phyloP scores from a whole-genome alignment of 2,888 invertebrate genomes.

The Augiades crinisus region DNA sequence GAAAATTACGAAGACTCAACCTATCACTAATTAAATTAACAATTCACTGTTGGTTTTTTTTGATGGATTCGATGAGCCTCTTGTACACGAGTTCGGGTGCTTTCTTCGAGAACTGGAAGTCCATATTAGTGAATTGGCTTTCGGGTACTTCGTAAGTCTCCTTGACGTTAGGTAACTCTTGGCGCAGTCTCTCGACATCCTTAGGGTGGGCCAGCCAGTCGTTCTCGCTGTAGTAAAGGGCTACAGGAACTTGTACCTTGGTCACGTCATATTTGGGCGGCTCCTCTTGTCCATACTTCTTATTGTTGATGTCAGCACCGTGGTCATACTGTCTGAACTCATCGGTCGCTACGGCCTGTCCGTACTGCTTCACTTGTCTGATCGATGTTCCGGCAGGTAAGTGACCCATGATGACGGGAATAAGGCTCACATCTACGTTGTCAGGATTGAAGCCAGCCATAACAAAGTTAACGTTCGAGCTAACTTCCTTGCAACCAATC shows the following conservation, averaged over 20 bases:
- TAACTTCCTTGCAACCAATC: slow-evolving; percentile 71
- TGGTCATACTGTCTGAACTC: slow-evolving; percentile 66
- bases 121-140: slow-evolving; percentile 66
- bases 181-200: slow-evolving; percentile 80
- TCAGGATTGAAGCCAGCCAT: slow-evolving; percentile 81
- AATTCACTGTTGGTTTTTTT: slow-evolving; percentile 33
- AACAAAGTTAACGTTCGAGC: slow-evolving; percentile 83
- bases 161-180: slow-evolving; percentile 78
- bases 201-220: slow-evolving; percentile 85
- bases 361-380: slow-evolving; percentile 78
- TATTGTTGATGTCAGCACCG: slow-evolving; percentile 55
- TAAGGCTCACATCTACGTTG: slow-evolving; percentile 74
- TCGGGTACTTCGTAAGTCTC: slow-evolving; percentile 79
- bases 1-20: neutral
- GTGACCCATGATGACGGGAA: slow-evolving; percentile 79
- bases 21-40: neutral
- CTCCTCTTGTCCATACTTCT: slow-evolving; percentile 55
- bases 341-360: slow-evolving; percentile 64
- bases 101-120: slow-evolving; percentile 67
- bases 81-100: slow-evolving; percentile 60
- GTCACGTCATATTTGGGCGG: slow-evolving; percentile 64
- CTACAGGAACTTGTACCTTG: slow-evolving; percentile 63
- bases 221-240: slow-evolving; percentile 69
- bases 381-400: slow-evolving; percentile 81
- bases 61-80: slow-evolving; percentile 58